Conservation (phyloP, 2,888 invertebrate species). For the Leistus spinibarbis region DNA sequence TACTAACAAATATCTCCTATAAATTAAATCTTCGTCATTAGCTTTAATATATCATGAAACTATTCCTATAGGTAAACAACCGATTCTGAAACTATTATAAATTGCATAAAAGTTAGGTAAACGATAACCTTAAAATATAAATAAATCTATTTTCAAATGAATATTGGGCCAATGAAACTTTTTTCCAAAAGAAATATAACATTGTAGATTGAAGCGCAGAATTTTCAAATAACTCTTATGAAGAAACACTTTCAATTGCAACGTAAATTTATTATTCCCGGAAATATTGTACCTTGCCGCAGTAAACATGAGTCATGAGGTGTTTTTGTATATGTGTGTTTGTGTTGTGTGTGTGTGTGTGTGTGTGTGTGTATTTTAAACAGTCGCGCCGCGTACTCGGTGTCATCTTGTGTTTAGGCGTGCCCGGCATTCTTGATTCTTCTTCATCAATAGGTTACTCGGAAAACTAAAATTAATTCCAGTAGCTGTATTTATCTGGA, state of each 20-base stretch:
- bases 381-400: constrained; percentile 5
- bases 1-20: too few relatives aligned
- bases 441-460: constrained; percentile 34
- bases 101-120: too few relatives aligned
- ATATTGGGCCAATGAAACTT: too few relatives aligned
- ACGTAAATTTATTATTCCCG: neutral
- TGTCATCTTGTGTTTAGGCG: constrained; percentile 25
- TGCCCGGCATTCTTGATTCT: constrained; percentile 22
- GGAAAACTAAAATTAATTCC: constrained; percentile 31
- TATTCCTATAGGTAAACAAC: too few relatives aligned
- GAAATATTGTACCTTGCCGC: neutral
- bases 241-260: neutral
- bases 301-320: neutral
- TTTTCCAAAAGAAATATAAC: too few relatives aligned
- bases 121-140: too few relatives aligned
- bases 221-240: too few relatives aligned
- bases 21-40: too few relatives aligned
- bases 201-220: too few relatives aligned
- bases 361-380: constrained; percentile 9
- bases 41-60: too few relatives aligned
- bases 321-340: neutral
- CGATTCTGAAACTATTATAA: too few relatives aligned
- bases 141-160: too few relatives aligned
- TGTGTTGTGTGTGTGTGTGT: neutral
- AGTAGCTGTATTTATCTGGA: constrained; percentile 19